Evolutionary conservation across 2,113 vertebrate genomes (phyloP).

Genomic region (Puffinus mauretanicus): DNA sequence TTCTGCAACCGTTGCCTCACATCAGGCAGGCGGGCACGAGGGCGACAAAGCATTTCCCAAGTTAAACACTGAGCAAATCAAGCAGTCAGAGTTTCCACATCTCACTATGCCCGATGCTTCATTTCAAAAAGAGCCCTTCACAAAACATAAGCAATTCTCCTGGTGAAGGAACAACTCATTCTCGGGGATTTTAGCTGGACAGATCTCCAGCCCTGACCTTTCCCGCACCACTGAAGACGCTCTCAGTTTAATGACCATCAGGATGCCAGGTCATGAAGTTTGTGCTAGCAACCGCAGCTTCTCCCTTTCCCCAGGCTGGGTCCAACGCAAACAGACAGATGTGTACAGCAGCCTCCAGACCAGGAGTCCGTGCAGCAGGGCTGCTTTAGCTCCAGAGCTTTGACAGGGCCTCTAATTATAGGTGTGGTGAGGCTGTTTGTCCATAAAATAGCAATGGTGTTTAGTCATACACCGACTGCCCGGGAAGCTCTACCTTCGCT

Average conservation of each 20-base stretch:
- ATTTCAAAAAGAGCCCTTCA: background rate
- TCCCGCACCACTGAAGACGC: background rate
- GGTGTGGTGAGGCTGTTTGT: background rate
- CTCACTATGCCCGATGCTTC: accelerated
- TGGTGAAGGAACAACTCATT: background rate
- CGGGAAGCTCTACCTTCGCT: background rate
- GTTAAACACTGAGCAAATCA: background rate
- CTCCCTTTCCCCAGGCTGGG: background rate
- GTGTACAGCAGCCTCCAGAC: background rate
- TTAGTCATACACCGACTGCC: background rate
- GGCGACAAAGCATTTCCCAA: background rate
- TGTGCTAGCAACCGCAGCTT: background rate
- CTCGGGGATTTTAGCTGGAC: background rate
- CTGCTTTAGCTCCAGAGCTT: background rate
- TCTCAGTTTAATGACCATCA: background rate
- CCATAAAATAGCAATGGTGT: background rate
- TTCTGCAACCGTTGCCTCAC: accelerated
- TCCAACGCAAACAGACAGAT: background rate
- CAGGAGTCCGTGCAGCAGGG: background rate
- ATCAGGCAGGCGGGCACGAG: accelerated
- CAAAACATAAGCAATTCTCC: background rate
- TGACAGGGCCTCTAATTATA: conserved; percentile 5
- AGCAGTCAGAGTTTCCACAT: background rate
- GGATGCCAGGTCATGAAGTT: background rate
- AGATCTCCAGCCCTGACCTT: background rate